Base-by-base conservation (phyloP, 2,797 vertebrate genomes). In the Scolopax rusticola region DNA sequence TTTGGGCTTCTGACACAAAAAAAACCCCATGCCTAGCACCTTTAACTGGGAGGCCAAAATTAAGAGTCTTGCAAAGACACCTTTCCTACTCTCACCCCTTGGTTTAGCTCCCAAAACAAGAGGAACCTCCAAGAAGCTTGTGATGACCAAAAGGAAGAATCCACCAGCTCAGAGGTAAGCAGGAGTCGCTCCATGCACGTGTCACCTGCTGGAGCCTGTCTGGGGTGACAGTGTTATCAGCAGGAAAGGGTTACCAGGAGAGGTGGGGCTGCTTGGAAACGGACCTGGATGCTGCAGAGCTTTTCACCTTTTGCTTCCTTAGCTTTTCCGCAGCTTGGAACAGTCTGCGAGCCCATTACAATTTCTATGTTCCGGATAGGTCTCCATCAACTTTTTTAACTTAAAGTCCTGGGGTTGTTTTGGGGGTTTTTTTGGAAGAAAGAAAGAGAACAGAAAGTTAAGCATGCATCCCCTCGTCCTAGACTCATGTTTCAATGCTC, bases 231-330 rank as follows among this genome's bases (percentile, higher is more conserved):
- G 25, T 2, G 3, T 13, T 71, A 75, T 84, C 81, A 93, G 65
- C 38, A 73, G 91, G 75, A 82, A 87, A 78, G 92, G 73, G 91
- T 85, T 94, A 89, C 69, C 38, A 25, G 61, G 56, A 85, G 61
- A 87, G 73, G 59, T 92, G 76, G 51, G 45, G 89, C 95, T 69
- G 51, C 73, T 61, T 86, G 77, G 81, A 89, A 89, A 47, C 1
- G 0, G 54, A 68, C 85, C 71, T 76, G 57, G 33, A 71, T 78
- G 61, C 63, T 78, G 67, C 40, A 79, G 54, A 90, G 79, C 30
- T 93, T 91, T 93, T 65, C 64, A 65, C 73, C 85, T 88, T 95
- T 79, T 1, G 6, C 47, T 88, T 76, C 83, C 70, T 78, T 59
- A 59, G 69, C 8, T 92, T 90, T 88, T 69, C 92, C 2, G 0